Percentiles rank a stretch among this genome's conserved stretches.
Conservation (phyloP, 1,140 invertebrate genomes). For the Drosophila bifasciata region DNA sequence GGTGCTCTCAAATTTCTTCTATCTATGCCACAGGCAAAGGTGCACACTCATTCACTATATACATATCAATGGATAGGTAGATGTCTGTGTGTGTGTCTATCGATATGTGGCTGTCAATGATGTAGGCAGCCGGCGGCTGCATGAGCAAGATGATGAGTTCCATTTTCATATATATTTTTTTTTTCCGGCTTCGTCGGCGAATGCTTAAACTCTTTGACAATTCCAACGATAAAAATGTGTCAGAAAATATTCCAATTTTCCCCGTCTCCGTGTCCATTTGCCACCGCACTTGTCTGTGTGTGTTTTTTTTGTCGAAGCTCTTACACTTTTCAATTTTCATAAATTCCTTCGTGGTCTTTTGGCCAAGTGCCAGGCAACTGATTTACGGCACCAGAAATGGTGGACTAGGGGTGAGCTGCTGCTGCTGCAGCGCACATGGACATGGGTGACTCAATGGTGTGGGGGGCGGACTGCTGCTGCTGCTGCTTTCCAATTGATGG, state of each 20-base stretch:
- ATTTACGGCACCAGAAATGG: constrained; percentile 62
- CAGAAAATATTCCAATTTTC: constrained; percentile 63
- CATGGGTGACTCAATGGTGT: constrained; percentile 51
- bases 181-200: constrained; percentile 23
- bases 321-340: constrained; percentile 73
- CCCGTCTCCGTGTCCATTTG: background rate
- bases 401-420: background rate
- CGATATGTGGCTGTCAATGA: constrained; percentile 50
- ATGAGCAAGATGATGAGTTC: constrained; percentile 37
- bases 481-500: constrained; percentile 33
- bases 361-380: constrained; percentile 64
- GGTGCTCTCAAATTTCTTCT: constrained; percentile 26
- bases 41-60: constrained; percentile 13
- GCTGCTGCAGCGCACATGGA: background rate
- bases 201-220: constrained; percentile 79
- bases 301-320: background rate
- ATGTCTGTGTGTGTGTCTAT: constrained; percentile 2
- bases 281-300: too few species aligned
- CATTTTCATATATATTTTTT: constrained; percentile 11
- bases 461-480: constrained; percentile 15
- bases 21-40: constrained; percentile 22
- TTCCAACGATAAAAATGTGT: constrained; percentile 78
- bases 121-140: constrained; percentile 39
- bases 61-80: background rate
- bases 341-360: constrained; percentile 61